Conservation (phyloP, 1,140 invertebrate species). For the Eriosoma lanigerum region DNA sequence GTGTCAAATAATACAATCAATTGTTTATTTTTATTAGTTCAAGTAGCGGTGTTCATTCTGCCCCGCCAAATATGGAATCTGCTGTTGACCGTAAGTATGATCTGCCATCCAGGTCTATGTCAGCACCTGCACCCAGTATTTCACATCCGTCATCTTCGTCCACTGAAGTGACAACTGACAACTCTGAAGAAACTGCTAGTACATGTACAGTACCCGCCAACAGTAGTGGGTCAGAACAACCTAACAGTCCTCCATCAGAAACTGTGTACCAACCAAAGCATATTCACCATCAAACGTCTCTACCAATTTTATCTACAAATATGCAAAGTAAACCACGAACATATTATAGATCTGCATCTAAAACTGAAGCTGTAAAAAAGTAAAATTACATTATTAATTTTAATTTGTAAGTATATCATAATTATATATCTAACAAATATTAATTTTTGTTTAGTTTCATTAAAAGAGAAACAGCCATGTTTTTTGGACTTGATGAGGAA, state of each 20-base stretch:
- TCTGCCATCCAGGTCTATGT: slow-evolving; percentile 23
- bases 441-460: slow-evolving; percentile 63
- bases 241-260: slow-evolving; percentile 35
- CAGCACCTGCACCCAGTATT: slow-evolving; percentile 31
- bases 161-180: slow-evolving; percentile 40
- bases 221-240: slow-evolving; percentile 35
- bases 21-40: slow-evolving; percentile 7
- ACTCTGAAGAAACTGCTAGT: slow-evolving; percentile 46
- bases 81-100: slow-evolving; percentile 15
- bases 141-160: slow-evolving; percentile 36
- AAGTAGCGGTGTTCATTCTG: slow-evolving; percentile 43
- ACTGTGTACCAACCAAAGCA: slow-evolving; percentile 29
- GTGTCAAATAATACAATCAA: background rate
- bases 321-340: slow-evolving; percentile 43
- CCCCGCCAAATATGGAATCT: slow-evolving; percentile 39
- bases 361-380: slow-evolving; percentile 56
- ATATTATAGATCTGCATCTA: slow-evolving; percentile 51
- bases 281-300: slow-evolving; percentile 54
- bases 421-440: background rate
- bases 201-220: slow-evolving; percentile 46
- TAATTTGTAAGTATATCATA: background rate
- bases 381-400: slow-evolving; percentile 48
- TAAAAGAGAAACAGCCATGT: slow-evolving; percentile 73
- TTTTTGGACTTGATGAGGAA: slow-evolving; percentile 76
- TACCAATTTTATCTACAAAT: slow-evolving; percentile 54